phyloP scores from a whole-genome alignment of 2,797 vertebrate genomes.

The Gymnothorax javanicus region DNA sequence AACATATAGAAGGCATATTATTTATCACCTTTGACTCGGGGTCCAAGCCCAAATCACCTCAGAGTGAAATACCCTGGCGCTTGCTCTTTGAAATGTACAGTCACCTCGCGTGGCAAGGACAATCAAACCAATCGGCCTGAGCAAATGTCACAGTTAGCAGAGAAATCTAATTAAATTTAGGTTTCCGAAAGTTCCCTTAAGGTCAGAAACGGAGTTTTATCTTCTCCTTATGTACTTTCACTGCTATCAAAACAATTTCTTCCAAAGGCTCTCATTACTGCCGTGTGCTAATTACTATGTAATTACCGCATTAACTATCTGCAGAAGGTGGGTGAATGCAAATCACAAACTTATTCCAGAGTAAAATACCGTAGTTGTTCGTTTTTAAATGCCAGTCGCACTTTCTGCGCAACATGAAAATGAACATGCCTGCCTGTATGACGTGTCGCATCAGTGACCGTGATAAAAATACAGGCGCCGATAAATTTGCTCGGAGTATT shows the following conservation, averaged over 20 bases:
- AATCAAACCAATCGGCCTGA: too few relatives aligned
- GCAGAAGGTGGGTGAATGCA: neutral
- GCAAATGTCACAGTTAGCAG: neutral
- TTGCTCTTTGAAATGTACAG: neutral
- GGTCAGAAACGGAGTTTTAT: neutral
- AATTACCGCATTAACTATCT: constrained; percentile 13
- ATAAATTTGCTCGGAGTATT: neutral
- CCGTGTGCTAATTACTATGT: neutral
- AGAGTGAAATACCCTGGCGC: neutral
- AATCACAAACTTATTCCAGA: neutral
- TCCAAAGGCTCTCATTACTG: constrained; percentile 4
- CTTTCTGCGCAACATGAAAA: neutral
- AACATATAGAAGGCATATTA: neutral
- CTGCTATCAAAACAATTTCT: neutral
- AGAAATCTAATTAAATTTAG: neutral
- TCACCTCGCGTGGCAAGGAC: neutral
- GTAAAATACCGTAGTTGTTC: neutral
- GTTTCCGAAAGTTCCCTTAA: neutral
- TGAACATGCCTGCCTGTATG: neutral
- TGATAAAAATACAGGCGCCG: too few relatives aligned
- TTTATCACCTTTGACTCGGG: neutral
- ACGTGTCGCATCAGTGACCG: too few relatives aligned
- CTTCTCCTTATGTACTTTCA: neutral
- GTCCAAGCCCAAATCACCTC: neutral
- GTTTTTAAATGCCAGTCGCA: neutral